A percentile compares a stretch with the other conserved stretches of the same genome.
These are phyloP conservation scores for Pseudococcus jackbeardsleyi DNA, from an alignment of 2,888 invertebrate species.

Conservation along the genomic window DNA sequence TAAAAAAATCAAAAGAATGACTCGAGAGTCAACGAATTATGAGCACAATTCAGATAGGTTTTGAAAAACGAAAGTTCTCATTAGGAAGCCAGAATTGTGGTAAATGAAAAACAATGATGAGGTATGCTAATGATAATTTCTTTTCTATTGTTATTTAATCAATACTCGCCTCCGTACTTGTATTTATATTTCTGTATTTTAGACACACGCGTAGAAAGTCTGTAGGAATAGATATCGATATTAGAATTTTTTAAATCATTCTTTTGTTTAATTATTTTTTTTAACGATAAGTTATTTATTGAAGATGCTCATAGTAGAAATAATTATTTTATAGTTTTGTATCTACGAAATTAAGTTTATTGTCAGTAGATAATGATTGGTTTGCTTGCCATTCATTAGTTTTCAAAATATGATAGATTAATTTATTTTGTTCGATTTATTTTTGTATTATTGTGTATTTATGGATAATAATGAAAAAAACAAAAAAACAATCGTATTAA, in stretches of 20 bases:
- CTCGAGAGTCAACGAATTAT: background rate
- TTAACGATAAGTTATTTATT: conserved; percentile 44
- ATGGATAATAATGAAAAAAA: background rate
- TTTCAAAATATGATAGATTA: background rate
- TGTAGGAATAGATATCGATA: background rate
- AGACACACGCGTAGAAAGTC: background rate
- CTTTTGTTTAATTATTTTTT: conserved; percentile 34
- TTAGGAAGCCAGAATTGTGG: background rate
- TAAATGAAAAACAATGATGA: background rate
- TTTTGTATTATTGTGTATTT: background rate
- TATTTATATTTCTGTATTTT: background rate
- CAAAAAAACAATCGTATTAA: background rate
- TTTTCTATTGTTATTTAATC: background rate
- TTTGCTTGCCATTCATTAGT: background rate
- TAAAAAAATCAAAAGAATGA: conserved; percentile 9
- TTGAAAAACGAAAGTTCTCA: background rate
- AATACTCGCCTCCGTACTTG: background rate
- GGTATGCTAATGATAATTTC: background rate
- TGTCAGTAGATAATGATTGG: background rate
- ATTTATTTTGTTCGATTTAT: background rate
- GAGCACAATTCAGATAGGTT: background rate
- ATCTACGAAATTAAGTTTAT: background rate
- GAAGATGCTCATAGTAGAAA: background rate
- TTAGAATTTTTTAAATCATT: background rate
- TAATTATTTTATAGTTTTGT: background rate